A percentile compares a stretch with the other conserved stretches of the same genome.
Conservation (phyloP, 92 coral and sea anemone species). For the Siderastrea siderea region DNA sequence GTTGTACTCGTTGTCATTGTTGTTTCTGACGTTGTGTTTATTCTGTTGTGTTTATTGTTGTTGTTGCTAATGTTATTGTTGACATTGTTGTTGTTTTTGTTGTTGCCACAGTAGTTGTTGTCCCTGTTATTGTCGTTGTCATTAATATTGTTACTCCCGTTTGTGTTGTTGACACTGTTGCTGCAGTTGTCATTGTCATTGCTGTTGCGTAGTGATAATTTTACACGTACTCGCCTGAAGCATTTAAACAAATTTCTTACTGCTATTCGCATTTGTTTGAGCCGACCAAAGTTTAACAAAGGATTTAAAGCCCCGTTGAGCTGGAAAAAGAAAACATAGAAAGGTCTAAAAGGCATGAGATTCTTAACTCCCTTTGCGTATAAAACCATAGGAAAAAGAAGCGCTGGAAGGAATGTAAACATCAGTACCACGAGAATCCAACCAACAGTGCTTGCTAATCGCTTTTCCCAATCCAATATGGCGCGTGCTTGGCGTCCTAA, state of each 20-base stretch:
- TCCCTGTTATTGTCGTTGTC: neutral
- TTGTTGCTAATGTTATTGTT: neutral
- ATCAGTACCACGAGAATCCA: neutral
- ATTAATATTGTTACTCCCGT: neutral
- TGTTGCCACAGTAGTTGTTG: neutral
- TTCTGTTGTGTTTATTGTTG: neutral
- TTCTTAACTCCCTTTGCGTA: neutral
- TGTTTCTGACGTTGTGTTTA: neutral
- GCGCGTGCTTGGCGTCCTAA: neutral
- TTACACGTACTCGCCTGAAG: neutral
- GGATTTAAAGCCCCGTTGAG: constrained; percentile 2
- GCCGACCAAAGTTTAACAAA: constrained; percentile 6
- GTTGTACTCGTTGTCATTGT: neutral
- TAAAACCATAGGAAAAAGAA: neutral
- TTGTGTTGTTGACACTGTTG: neutral
- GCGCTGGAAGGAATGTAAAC: neutral
- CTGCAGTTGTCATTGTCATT: neutral
- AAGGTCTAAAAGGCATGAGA: neutral
- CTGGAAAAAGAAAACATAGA: neutral
- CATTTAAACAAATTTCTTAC: neutral
- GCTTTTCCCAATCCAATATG: neutral
- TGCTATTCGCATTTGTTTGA: constrained; percentile 10
- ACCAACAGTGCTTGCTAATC: neutral
- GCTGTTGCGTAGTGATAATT: no score
- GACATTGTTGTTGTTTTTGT: neutral